Base-by-base conservation (phyloP, 2,888 invertebrate genomes). In the Andrena chrysosceles region DNA sequence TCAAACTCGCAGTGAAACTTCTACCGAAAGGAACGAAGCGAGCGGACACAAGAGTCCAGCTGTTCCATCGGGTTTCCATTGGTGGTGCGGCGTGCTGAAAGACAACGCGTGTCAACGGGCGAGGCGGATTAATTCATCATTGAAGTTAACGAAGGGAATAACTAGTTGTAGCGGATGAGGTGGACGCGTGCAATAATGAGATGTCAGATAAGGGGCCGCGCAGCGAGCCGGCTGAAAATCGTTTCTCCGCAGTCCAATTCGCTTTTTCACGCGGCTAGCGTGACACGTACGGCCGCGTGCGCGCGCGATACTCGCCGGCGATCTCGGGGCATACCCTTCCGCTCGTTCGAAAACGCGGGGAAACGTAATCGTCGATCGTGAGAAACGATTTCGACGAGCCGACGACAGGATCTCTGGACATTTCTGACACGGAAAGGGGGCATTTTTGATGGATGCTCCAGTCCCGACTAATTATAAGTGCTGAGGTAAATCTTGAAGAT, bases 71-170 rank as follows among this genome's bases (percentile, higher is more conserved):
- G 31, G 1, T 71, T 64, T 2, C 42, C 31, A 35, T 60, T 71
- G 48, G 49, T 49, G 42, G 56, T n/a, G 29, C 26, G 42, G 1
- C 31, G 71, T 8, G 23, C 10, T 48, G 62, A 29, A 73, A 62
- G 76, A 74, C 59, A 76, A 62, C 82, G 71, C 81, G 79, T 81
- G 81, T 83, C 77, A 79, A 76, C 67, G 75, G 76, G 56, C 56
- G 63, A 52, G 81, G 70, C 29, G 77, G 80, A 88, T 88, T 88
- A 88, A 88, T 88, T 86, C 87, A 80, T 88, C 85, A 81, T 85
- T 81, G 85, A 79, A 83, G 81, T 76, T 87, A 87, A 88, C 88
- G 87, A 88, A 88, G 81, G 80, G 81, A 83, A 81, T 84, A 83
- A 88, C 84, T 78, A 81, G 84, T 77, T 76, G 75, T 62, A 85